A percentile compares a stretch with the other conserved stretches of the same genome.
Conservation (phyloP, 2,113 vertebrate species). For the Platichthys stellatus region DNA sequence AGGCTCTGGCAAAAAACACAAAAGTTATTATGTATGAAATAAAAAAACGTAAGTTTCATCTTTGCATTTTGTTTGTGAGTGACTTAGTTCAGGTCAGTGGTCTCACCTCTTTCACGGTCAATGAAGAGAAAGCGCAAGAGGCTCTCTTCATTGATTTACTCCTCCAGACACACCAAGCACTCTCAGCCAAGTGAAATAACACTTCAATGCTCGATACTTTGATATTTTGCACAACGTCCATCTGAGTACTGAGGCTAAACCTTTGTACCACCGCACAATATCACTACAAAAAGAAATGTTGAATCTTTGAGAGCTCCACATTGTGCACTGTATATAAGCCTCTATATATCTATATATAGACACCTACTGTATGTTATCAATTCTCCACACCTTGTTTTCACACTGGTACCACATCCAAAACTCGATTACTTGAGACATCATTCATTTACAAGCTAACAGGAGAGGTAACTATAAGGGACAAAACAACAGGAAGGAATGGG, state of each 20-base stretch:
- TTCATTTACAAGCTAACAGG: neutral
- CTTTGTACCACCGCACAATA: conserved; percentile 3
- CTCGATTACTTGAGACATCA: neutral
- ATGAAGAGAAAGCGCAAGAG: conserved; percentile 2
- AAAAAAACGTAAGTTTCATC: too few relatives aligned
- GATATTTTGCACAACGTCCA: neutral
- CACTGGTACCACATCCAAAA: neutral
- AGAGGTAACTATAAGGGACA: neutral
- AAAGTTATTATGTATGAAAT: too few relatives aligned
- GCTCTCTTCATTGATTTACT: conserved; percentile 8
- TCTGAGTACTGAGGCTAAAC: conserved; percentile 6
- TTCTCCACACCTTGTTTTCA: neutral
- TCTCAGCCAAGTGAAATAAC: conserved; percentile 14
- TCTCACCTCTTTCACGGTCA: conserved; percentile 4
- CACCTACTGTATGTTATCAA: too few relatives aligned
- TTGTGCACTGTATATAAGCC: neutral
- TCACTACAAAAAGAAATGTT: neutral
- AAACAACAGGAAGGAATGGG: neutral
- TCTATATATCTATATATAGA: neutral
- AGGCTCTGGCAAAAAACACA: neutral
- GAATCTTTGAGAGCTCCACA: neutral
- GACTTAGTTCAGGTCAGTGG: too few relatives aligned
- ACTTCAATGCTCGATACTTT: conserved; percentile 13
- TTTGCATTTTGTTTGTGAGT: too few relatives aligned
- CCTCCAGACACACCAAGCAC: conserved; percentile 18